Conservation (phyloP, 1,140 invertebrate genomes). For the Diorhabda carinulata region DNA sequence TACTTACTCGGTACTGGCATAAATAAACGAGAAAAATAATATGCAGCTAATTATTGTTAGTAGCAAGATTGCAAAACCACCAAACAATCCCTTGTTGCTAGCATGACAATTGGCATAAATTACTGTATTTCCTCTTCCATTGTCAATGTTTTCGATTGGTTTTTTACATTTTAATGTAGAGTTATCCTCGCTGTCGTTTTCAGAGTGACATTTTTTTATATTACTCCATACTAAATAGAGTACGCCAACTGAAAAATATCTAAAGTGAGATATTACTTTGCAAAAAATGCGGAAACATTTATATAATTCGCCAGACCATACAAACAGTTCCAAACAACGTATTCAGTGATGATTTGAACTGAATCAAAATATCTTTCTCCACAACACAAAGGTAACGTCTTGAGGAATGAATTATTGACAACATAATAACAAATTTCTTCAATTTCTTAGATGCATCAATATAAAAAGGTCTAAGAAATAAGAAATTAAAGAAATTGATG, state of each 20-base stretch:
- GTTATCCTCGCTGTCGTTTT: constrained; percentile 27
- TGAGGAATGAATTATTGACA: too few relatives aligned
- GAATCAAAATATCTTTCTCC: too few relatives aligned
- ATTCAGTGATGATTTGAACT: too few relatives aligned
- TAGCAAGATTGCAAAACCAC: constrained; percentile 62
- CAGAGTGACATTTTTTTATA: constrained; percentile 56
- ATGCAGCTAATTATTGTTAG: constrained; percentile 62
- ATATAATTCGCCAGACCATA: too few relatives aligned
- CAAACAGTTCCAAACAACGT: too few relatives aligned
- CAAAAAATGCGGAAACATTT: too few relatives aligned
- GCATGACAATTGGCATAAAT: constrained; percentile 71
- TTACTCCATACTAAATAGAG: constrained; percentile 71
- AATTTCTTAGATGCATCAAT: too few relatives aligned
- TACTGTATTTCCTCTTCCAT: constrained; percentile 56
- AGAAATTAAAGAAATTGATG: too few relatives aligned
- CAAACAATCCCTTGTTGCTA: constrained; percentile 66
- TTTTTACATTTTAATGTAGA: constrained; percentile 28
- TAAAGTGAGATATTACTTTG: too few relatives aligned
- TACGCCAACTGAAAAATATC: constrained; percentile 56
- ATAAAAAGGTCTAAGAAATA: too few relatives aligned
- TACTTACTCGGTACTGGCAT: constrained; percentile 47
- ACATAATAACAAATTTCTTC: too few relatives aligned
- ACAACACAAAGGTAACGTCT: too few relatives aligned
- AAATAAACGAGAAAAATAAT: constrained; percentile 63
- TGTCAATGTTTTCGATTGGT: constrained; percentile 49